Evolutionary conservation across 2,797 vertebrate genomes (phyloP).

Genomic region (Odontamblyopus lacepedii): DNA sequence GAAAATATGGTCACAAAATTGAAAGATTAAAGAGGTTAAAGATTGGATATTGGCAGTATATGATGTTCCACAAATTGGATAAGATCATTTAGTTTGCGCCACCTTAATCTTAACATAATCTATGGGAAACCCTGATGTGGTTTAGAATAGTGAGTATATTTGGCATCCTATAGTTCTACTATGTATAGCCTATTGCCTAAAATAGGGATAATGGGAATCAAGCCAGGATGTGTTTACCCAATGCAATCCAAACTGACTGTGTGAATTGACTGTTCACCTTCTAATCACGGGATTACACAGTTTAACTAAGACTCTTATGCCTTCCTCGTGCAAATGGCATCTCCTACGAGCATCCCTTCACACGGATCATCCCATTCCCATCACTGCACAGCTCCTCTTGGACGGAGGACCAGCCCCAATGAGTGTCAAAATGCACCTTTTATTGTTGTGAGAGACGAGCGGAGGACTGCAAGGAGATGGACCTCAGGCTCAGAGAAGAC

Average conservation of each 20-base stretch:
- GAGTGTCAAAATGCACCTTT: conserved; percentile 33
- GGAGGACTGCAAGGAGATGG: conserved; percentile 16
- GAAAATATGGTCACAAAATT: too few relatives aligned
- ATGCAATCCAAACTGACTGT: conserved; percentile 16
- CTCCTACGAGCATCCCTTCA: conserved; percentile 60
- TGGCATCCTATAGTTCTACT: neutral
- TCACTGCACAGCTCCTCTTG: conserved; percentile 28
- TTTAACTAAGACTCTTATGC: conserved; percentile 74
- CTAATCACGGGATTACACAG: conserved; percentile 74
- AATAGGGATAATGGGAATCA: neutral
- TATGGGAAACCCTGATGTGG: neutral
- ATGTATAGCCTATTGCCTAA: too few relatives aligned
- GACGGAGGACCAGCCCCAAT: conserved; percentile 15
- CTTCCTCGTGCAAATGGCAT: conserved; percentile 64
- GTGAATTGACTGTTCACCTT: conserved; percentile 51
- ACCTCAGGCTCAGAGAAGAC: conserved; percentile 23
- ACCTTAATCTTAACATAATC: too few relatives aligned
- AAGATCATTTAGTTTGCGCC: too few relatives aligned
- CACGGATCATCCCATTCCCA: conserved; percentile 58
- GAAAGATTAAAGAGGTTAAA: too few relatives aligned
- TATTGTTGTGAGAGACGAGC: conserved; percentile 22
- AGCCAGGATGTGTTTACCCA: conserved; percentile 8
- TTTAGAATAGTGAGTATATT: neutral
- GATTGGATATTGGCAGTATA: too few relatives aligned
- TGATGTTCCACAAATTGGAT: too few relatives aligned